Base-by-base conservation (phyloP, 2,797 vertebrate genomes). In the Helicolenus hilgendorfi region DNA sequence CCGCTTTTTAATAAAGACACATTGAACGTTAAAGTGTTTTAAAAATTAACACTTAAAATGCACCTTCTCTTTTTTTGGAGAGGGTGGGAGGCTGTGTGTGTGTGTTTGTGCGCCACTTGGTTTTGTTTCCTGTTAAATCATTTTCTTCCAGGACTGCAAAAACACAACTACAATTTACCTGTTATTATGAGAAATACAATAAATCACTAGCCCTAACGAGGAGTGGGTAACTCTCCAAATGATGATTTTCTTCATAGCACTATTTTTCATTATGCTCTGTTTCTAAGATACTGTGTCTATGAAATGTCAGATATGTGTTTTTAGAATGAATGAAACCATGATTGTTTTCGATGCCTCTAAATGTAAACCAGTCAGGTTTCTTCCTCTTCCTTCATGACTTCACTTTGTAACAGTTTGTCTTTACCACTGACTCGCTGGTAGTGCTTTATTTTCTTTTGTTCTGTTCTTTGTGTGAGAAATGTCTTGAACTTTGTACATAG, bases 401-500 rank as follows among this genome's bases (percentile, higher is more conserved):
- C 27, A 68, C 24, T 26, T 22, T 53, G n/a, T 63, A 8, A 11
- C 26, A 33, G 7, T 67, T 55, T 69, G 58, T 81, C 45, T 55
- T 86, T n/a, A 9, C 7, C 38, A n/a, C 49, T 67, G 49, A 63
- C 9, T 70, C 14, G 1, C n/a, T 82, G 13, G 20, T 59, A 76
- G 13, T 26, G 33, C 20, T 74, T 49, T 62, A 14, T 70, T 58
- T 72, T 59, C 11, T 38, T 55, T 58, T 81, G n/a, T 58, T 0
- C 31, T 72, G 18, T 62, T 79, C 29, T 62, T 33, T 55, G n/a
- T 76, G 6, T 29, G 15, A 26, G 9, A 27, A 35, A 49, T 15
- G 22, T 67, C 4, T 56, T 63, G 4, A 8, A 31, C 29, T 9
- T 83, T 89, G 70, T 86, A 79, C 35, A 64, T 78, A 45, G 9